These are phyloP conservation scores for Sminthurinus aureus DNA, from an alignment of 2,888 invertebrate genomes.

Conservation along the genomic window DNA sequence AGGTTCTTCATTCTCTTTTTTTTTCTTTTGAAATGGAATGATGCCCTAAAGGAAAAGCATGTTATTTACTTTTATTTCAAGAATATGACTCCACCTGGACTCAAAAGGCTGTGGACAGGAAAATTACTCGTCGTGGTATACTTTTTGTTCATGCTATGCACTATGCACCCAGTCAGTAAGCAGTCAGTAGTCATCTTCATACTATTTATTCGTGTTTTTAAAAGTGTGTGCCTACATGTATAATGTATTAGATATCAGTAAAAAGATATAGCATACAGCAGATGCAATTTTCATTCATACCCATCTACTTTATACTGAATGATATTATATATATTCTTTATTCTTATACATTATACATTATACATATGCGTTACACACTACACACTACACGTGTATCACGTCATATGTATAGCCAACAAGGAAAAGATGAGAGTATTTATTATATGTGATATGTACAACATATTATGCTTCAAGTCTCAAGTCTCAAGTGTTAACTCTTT, in stretches of 20 bases:
- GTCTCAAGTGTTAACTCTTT: background rate
- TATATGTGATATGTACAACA: background rate
- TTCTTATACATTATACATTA: too few species aligned
- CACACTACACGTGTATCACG: too few species aligned
- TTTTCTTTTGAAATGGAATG: background rate
- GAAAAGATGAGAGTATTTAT: background rate
- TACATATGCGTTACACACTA: too few species aligned
- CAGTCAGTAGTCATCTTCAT: too few species aligned
- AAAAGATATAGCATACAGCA: too few species aligned
- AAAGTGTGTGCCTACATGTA: too few species aligned
- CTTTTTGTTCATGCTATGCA: slow-evolving; percentile 30
- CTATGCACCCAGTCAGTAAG: too few species aligned
- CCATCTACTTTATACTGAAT: too few species aligned
- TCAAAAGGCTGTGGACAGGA: slow-evolving; percentile 45
- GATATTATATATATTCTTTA: too few species aligned
- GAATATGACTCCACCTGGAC: slow-evolving; percentile 37
- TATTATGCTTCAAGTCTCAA: background rate
- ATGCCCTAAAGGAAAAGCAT: background rate
- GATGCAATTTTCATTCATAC: too few species aligned
- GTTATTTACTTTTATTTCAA: background rate
- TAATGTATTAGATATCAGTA: too few species aligned
- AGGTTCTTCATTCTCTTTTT: background rate
- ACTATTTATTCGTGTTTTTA: too few species aligned
- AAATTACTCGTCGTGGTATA: slow-evolving; percentile 40
- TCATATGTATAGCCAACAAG: background rate